Base-by-base conservation (phyloP, 2,888 invertebrate species). In the Danaus chrysippus region DNA sequence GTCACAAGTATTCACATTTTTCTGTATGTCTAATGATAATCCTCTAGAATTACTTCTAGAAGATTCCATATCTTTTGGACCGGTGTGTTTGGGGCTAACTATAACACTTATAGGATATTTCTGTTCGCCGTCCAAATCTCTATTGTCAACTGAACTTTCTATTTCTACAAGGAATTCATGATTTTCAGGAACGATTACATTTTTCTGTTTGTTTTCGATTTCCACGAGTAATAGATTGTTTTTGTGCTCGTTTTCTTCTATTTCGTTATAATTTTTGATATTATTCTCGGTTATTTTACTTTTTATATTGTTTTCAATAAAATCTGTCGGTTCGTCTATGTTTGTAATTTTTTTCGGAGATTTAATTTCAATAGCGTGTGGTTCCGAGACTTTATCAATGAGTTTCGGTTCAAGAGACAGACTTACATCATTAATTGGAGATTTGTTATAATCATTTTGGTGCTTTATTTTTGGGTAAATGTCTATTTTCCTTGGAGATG, bases 61-160 rank as follows among this genome's bases (percentile, higher is more conserved):
- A 6, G 54, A 34, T 42, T 15, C 17, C 13, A 57, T 54, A 15
- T 49, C 17, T 17, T 49, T 49, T 17, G 49, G n/a, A 12, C 49
- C 42, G 0, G 61, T 69, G 0, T 66, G 66, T 65, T 77, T 81
- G 0, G 87, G 87, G 62, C 79, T 84, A 0, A 85, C 75, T 8
- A 84, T 62, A 6, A 87, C 76, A 0, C 81, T 81, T 76, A 84
- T 82, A 56, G 76, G 75, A 1, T 77, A 65, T 13, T 74, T 64
- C 8, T 68, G 56, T 0, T 76, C 66, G 34, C 63, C 63, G 13
- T 70, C 62, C 10, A 17, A 3, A 6, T 17, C 10, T 49, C 49
- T 17, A n/a, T 46, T 46, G n/a, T 49, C 49, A 3, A 49, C 49
- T 17, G 49, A 49, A 49, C 82, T 83, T 65, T 83, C 76, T 0